phyloP scores from a whole-genome alignment of 2,797 vertebrate genomes.

The Protosalanx chinensis region DNA sequence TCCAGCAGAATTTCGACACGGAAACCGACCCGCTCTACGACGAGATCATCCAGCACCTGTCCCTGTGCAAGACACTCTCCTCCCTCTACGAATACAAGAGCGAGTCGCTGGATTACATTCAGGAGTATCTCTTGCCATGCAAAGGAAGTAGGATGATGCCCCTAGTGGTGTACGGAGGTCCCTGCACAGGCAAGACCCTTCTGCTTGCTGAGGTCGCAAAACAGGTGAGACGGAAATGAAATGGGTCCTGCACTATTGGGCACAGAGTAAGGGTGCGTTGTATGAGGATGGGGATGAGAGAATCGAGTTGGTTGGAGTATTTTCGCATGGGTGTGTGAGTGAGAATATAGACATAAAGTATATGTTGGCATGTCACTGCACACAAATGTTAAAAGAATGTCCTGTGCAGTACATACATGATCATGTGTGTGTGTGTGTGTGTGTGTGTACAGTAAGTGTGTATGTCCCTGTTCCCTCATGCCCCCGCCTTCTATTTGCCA shows the following conservation, averaged over 20 bases:
- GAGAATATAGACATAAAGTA: background rate
- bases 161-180: constrained; percentile 89
- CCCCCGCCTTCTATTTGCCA: constrained; percentile 41
- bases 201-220: constrained; percentile 91
- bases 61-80: constrained; percentile 88
- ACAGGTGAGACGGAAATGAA: constrained; percentile 79
- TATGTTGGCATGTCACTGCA: background rate
- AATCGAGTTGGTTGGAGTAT: too few relatives aligned
- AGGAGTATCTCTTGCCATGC: constrained; percentile 86
- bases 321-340: background rate
- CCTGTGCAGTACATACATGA: background rate
- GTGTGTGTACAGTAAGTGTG: background rate
- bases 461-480: constrained; percentile 20
- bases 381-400: background rate
- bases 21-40: constrained; percentile 91
- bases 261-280: too few relatives aligned
- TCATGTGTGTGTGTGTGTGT: background rate
- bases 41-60: constrained; percentile 94
- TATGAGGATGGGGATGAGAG: too few relatives aligned
- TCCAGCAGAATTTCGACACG: constrained; percentile 96
- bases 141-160: constrained; percentile 87
- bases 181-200: constrained; percentile 96
- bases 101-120: constrained; percentile 85
- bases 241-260: background rate
- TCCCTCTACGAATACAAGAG: constrained; percentile 89